Evolutionary conservation across 2,888 invertebrate genomes (phyloP).

Genomic region (Drosophila meridionalis): DNA sequence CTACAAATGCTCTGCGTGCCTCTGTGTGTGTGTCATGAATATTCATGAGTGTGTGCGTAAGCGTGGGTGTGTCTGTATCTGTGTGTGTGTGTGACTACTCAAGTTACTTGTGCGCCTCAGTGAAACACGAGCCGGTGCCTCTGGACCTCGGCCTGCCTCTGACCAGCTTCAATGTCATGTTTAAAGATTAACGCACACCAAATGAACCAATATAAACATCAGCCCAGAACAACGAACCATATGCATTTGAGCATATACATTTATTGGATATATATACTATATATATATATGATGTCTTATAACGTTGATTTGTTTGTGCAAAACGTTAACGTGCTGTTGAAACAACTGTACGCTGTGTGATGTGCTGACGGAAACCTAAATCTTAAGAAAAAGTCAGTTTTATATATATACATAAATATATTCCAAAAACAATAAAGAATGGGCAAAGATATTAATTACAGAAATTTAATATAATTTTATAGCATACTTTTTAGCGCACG

Average conservation of each 20-base stretch:
- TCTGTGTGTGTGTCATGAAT: slow-evolving; percentile 56
- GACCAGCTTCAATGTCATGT: slow-evolving; percentile 40
- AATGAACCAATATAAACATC: slow-evolving; percentile 26
- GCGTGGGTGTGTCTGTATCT: slow-evolving; percentile 8
- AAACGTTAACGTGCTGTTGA: not conserved
- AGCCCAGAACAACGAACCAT: not conserved
- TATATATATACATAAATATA: not conserved
- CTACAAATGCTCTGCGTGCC: slow-evolving; percentile 34
- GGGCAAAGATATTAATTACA: not conserved
- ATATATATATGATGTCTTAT: not conserved
- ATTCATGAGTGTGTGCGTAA: slow-evolving; percentile 61
- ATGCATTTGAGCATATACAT: slow-evolving; percentile 6
- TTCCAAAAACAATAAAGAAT: not conserved
- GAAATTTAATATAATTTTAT: slow-evolving; percentile 3
- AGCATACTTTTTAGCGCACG: slow-evolving; percentile 1
- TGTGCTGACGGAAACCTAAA: not conserved
- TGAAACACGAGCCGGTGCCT: slow-evolving; percentile 13
- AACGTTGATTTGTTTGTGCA: not conserved
- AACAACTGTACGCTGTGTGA: not conserved
- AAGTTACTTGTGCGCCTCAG: slow-evolving; percentile 57
- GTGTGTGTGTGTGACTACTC: slow-evolving; percentile 50
- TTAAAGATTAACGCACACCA: slow-evolving; percentile 60
- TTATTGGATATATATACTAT: not conserved
- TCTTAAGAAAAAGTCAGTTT: not conserved
- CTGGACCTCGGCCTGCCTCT: slow-evolving; percentile 1